These are phyloP conservation scores for Chelonia mydas DNA, from an alignment of 2,797 vertebrate species.

Conservation along the genomic window DNA sequence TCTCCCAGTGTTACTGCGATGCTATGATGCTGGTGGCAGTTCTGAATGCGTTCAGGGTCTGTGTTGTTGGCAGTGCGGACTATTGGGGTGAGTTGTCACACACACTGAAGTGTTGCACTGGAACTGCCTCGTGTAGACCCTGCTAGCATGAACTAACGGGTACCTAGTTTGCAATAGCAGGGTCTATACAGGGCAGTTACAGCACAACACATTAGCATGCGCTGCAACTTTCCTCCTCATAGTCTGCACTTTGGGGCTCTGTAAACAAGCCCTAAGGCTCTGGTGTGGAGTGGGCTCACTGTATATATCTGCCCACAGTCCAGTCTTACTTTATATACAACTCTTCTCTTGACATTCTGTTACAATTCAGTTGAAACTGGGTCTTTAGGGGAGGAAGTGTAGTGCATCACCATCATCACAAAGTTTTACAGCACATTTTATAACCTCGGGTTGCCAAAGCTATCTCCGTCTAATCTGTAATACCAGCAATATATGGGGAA, in stretches of 20 bases:
- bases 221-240: too few relatives aligned
- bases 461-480: constrained; percentile 55
- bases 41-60: not conserved
- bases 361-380: not conserved
- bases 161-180: too few relatives aligned
- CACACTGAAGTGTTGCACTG: too few relatives aligned
- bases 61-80: not conserved
- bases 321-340: constrained; percentile 18
- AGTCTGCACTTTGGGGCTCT: not conserved
- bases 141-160: too few relatives aligned
- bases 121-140: too few relatives aligned
- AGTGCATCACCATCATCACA: constrained; percentile 31
- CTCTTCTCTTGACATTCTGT: not conserved
- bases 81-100: too few relatives aligned
- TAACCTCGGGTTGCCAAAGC: constrained; percentile 42
- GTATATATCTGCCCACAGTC: rapidly evolving
- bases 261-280: not conserved
- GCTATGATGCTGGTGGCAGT: not conserved
- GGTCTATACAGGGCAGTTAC: too few relatives aligned
- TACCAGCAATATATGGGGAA: not conserved
- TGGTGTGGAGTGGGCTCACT: not conserved
- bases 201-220: too few relatives aligned
- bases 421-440: constrained; percentile 44
- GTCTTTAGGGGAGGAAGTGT: constrained; percentile 21
- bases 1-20: not conserved